These are phyloP conservation scores for Acridotheres tristis DNA, from an alignment of 2,797 vertebrate species.

Conservation along the genomic window DNA sequence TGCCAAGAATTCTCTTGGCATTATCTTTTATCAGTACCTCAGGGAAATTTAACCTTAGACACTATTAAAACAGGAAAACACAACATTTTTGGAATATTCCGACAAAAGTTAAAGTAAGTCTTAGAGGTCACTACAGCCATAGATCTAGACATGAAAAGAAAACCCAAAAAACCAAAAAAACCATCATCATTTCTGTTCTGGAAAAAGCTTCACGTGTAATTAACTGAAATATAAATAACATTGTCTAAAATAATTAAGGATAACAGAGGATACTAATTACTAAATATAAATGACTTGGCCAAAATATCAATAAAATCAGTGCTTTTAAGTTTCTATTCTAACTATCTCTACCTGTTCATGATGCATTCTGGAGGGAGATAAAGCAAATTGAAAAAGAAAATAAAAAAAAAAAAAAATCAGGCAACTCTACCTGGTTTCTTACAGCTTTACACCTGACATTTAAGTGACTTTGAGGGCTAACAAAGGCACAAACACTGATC, in stretches of 20 bases:
- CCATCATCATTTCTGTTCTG: background rate
- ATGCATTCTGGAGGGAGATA: background rate
- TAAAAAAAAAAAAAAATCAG: background rate
- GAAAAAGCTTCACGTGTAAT: background rate
- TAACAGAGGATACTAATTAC: background rate
- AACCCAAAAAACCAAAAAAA: background rate
- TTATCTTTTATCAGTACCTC: background rate
- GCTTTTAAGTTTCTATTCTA: background rate
- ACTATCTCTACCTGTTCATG: background rate
- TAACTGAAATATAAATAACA: background rate
- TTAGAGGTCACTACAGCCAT: background rate
- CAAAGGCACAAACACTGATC: slow-evolving; percentile 5
- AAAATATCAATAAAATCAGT: background rate
- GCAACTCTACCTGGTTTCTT: background rate
- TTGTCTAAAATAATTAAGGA: background rate
- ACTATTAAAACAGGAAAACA: slow-evolving; percentile 13
- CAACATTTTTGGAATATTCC: slow-evolving; percentile 16
- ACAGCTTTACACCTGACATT: background rate
- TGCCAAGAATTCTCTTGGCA: slow-evolving; percentile 29
- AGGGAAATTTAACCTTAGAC: slow-evolving; percentile 32
- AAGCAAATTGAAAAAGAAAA: background rate
- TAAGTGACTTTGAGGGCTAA: slow-evolving; percentile 35
- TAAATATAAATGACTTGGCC: background rate
- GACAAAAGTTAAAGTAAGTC: background rate
- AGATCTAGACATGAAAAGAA: background rate